phyloP scores from a whole-genome alignment of 2,797 vertebrate genomes.

The Clarias pachynema region DNA sequence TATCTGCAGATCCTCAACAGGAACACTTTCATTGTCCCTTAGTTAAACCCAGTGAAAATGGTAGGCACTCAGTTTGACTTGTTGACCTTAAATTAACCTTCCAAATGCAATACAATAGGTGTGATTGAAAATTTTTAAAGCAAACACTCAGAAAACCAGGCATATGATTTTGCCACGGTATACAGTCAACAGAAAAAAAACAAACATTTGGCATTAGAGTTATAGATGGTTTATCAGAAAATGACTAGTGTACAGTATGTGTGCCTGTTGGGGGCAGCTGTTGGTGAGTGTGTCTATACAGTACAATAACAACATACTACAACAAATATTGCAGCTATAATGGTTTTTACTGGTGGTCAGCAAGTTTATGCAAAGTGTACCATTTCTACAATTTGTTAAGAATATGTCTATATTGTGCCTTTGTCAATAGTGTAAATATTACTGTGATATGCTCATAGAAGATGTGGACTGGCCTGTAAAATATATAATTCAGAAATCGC shows the following conservation, averaged over 20 bases:
- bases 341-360: background rate
- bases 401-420: background rate
- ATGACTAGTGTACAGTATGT: background rate
- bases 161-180: background rate
- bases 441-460: background rate
- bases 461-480: background rate
- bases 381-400: background rate
- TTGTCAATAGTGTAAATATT: background rate
- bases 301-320: background rate
- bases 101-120: background rate
- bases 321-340: background rate
- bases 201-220: background rate
- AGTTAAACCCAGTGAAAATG: slow-evolving; percentile 35
- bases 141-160: background rate
- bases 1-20: slow-evolving; percentile 43
- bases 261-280: background rate
- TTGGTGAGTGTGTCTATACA: background rate
- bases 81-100: slow-evolving; percentile 34
- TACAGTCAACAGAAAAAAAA: slow-evolving; percentile 12
- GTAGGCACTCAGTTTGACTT: slow-evolving; percentile 33
- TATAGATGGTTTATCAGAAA: background rate
- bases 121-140: background rate
- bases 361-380: background rate
- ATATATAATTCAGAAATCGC: background rate
- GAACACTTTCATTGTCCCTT: slow-evolving; percentile 32